Evolutionary conservation across 2,113 vertebrate genomes (phyloP), one percentile per base, ranked within the genome.

Genomic region (Amia ocellicauda): DNA sequence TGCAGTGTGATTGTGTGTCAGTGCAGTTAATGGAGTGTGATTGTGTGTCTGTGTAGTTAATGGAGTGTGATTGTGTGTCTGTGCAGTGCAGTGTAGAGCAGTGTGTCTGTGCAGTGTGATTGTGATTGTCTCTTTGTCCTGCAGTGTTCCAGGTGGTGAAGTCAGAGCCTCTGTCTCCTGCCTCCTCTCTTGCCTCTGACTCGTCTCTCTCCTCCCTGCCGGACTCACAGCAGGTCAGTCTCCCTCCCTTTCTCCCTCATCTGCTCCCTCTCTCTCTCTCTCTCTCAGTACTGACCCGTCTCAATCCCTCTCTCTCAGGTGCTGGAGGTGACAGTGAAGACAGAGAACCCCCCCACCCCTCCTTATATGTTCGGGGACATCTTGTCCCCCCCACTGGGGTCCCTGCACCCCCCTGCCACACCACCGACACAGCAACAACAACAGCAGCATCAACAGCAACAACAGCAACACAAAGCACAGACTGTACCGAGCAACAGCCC

Each of bases 71-170:
- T n/a, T n/a, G n/a, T n/a, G n/a, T n/a, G n/a, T n/a, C n/a, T n/a
- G n/a, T n/a, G n/a, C n/a, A n/a, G n/a, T 36, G n/a, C n/a, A n/a
- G n/a, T n/a, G n/a, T n/a, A n/a, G n/a, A n/a, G n/a, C n/a, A 13
- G 5, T 24, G 22, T 62, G 16, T 23, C 27, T 31, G 17, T 63
- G 54, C 43, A 26, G 22, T 72, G 58, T 70, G 28, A 23, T 22
- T 66, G n/a, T 64, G 65, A 23, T 20, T 54, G 62, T 54, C 7
- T 62, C 57, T 69, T 9, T 74, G 27, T 64, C n/a, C 27, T 71
- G 0, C 64, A 95, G 94, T 93, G 77, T 89, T 93, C 43, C 89
- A 91, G 76, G 90, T 96, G 72, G 90, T 96, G 72, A 96, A 96
- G 72, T 86, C 91, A 0, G 94, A 96, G 68, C 94, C 94, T 1